Evolutionary conservation across 2,113 vertebrate genomes (phyloP).

Genomic region (Cynopterus brachyotis): DNA sequence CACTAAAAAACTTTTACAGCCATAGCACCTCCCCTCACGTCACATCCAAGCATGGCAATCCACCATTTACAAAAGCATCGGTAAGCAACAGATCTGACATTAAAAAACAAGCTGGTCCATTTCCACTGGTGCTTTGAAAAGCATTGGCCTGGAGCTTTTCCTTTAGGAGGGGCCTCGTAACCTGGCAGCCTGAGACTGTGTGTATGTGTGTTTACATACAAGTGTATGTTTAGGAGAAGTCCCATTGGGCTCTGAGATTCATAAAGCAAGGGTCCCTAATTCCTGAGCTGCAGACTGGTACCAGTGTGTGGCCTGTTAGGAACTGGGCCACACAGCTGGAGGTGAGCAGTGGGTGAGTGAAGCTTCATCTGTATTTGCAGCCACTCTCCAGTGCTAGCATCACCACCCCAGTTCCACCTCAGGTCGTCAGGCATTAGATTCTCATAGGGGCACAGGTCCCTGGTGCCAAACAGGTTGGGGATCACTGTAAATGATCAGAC

Average conservation of each 20-base stretch:
- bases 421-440: too few relatives aligned
- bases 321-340: too few relatives aligned
- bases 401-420: too few relatives aligned
- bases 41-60: background rate
- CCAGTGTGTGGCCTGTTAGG: too few relatives aligned
- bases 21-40: accelerated
- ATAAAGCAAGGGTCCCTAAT: too few relatives aligned
- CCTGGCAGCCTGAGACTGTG: background rate
- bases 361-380: too few relatives aligned
- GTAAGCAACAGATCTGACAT: background rate
- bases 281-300: too few relatives aligned
- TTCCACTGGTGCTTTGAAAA: background rate
- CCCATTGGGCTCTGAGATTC: background rate
- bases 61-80: background rate
- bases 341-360: too few relatives aligned
- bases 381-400: too few relatives aligned
- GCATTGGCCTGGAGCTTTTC: background rate
- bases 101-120: background rate
- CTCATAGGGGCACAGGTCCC: too few relatives aligned
- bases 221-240: background rate
- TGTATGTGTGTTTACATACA: background rate
- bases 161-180: background rate
- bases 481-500: background rate
- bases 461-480: too few relatives aligned
- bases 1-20: background rate